Percentiles rank a stretch among this genome's conserved stretches.
These are phyloP conservation scores for Drosophila birchii DNA, from an alignment of 2,888 invertebrate species.

Conservation along the genomic window DNA sequence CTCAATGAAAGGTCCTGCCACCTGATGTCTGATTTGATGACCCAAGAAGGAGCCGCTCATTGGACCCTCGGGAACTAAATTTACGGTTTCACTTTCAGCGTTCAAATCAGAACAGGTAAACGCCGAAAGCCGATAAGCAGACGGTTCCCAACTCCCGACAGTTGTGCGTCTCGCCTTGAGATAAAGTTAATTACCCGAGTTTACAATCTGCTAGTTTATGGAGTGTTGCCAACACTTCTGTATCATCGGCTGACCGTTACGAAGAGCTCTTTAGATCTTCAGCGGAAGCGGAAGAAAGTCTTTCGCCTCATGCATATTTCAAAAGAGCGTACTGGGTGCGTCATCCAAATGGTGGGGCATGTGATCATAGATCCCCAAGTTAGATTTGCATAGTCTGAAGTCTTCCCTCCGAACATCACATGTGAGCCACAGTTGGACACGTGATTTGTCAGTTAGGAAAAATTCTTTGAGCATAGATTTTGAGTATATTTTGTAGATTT, in stretches of 20 bases:
- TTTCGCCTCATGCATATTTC: constrained; percentile 76
- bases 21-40: constrained; percentile 81
- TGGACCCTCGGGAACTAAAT: constrained; percentile 55
- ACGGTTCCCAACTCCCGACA: constrained; percentile 50
- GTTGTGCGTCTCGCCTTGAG: constrained; percentile 61
- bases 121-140: constrained; percentile 29
- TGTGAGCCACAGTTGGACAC: constrained; percentile 52
- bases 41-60: constrained; percentile 47
- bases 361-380: constrained; percentile 13
- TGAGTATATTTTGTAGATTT: constrained; percentile 15
- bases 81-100: constrained; percentile 82
- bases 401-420: constrained; percentile 19
- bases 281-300: constrained; percentile 81
- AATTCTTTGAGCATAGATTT: constrained; percentile 58
- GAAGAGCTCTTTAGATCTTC: constrained; percentile 33
- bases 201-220: constrained; percentile 79
- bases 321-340: constrained; percentile 58
- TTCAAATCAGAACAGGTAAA: constrained; percentile 83
- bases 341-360: constrained; percentile 44
- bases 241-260: constrained; percentile 33
- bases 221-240: constrained; percentile 76
- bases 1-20: constrained; percentile 67
- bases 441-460: constrained; percentile 43
- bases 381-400: constrained; percentile 47
- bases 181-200: constrained; percentile 75